phyloP scores from a whole-genome alignment of 2,797 vertebrate genomes.

The Naso thynnoides region DNA sequence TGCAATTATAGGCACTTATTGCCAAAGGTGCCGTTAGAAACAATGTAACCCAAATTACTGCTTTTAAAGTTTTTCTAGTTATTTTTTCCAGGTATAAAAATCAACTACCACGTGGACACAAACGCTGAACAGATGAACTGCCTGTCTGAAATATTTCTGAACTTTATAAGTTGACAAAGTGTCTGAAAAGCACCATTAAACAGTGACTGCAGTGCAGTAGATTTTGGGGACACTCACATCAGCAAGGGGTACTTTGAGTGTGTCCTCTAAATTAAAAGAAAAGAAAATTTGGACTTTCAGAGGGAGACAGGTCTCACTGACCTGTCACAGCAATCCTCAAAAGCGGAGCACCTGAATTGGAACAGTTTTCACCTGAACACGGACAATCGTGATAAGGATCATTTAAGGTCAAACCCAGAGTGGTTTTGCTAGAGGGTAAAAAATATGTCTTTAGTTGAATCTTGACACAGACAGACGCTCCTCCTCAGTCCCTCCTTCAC shows the following conservation, averaged over 20 bases:
- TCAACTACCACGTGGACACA: neutral
- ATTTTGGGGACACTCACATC: neutral
- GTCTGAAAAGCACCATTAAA: neutral
- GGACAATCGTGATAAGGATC: neutral
- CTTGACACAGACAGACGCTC: constrained; percentile 42
- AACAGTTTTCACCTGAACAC: neutral
- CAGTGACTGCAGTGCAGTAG: neutral
- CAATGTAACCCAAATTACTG: no score
- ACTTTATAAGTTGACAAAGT: neutral
- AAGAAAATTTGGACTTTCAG: neutral
- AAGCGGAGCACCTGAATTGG: neutral
- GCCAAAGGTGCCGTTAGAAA: no score
- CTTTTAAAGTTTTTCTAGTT: no score
- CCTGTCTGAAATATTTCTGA: neutral
- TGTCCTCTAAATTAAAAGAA: neutral
- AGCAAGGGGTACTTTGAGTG: neutral
- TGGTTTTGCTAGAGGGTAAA: constrained; percentile 36
- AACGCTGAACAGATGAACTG: neutral
- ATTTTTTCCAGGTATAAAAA: no score
- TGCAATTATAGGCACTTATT: no score
- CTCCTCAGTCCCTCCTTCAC: constrained; percentile 51
- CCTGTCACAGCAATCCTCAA: neutral
- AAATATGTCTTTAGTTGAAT: constrained; percentile 9
- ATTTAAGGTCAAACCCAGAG: neutral
- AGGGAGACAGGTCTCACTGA: neutral